Conservation (phyloP, 1,140 invertebrate species). For the Papilio dardanus region DNA sequence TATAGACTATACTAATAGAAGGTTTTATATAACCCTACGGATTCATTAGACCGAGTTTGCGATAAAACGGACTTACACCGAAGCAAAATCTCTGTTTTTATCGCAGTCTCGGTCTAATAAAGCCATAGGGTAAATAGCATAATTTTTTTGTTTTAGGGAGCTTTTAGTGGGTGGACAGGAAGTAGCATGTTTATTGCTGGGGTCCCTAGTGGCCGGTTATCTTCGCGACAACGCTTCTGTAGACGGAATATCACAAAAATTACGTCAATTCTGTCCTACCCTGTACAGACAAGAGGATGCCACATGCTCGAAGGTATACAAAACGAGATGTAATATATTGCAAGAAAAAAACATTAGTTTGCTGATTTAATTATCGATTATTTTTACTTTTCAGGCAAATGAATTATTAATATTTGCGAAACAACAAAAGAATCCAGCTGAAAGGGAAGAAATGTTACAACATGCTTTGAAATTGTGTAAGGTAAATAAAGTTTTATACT, state of each 20-base stretch:
- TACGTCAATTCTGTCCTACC: conserved; percentile 96
- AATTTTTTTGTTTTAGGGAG: conserved; percentile 85
- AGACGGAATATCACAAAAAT: conserved; percentile 92
- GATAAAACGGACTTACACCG: too few species aligned
- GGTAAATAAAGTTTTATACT: conserved; percentile 58
- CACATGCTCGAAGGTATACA: conserved; percentile 92
- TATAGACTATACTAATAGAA: too few species aligned
- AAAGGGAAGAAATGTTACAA: conserved; percentile 87
- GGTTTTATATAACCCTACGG: too few species aligned
- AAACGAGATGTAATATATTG: not conserved
- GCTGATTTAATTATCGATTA: not conserved
- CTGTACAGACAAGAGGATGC: conserved; percentile 98
- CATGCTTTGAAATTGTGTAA: conserved; percentile 94
- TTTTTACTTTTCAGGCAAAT: conserved; percentile 86
- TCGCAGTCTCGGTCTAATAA: too few species aligned
- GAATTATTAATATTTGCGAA: conserved; percentile 93
- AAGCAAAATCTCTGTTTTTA: too few species aligned
- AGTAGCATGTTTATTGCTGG: conserved; percentile 89
- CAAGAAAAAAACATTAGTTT: not conserved
- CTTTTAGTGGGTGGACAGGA: conserved; percentile 93
- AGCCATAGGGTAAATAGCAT: too few species aligned
- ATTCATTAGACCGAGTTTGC: too few species aligned
- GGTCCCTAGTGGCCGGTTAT: conserved; percentile 92
- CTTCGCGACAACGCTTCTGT: conserved; percentile 97
- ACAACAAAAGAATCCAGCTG: conserved; percentile 86